Evolutionary conservation across 2,888 invertebrate genomes (phyloP).

Genomic region (Ochlodes sylvanus): DNA sequence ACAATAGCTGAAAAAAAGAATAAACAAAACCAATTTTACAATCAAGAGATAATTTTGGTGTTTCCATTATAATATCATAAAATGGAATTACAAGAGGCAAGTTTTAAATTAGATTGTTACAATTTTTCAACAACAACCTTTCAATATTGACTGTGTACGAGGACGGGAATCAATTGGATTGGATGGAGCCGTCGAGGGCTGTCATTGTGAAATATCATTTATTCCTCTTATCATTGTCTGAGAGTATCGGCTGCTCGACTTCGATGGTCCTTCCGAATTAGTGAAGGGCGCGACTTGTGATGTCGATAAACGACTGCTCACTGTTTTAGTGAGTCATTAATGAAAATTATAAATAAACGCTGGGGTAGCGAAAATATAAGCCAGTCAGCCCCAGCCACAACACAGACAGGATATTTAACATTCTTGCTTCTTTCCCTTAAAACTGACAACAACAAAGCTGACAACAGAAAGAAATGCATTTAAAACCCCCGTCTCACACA

Average conservation of each 20-base stretch:
- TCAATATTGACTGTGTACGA: slow-evolving; percentile 7
- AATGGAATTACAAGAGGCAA: not conserved
- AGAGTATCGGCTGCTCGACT: slow-evolving; percentile 62
- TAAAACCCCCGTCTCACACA: no score
- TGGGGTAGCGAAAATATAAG: no score
- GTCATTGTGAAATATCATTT: slow-evolving; percentile 68
- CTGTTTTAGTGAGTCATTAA: no score
- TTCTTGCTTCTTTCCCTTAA: no score
- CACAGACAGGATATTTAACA: no score
- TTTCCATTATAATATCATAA: not conserved
- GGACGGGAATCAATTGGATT: slow-evolving; percentile 44
- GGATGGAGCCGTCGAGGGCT: slow-evolving; percentile 50
- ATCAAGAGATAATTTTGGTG: not conserved
- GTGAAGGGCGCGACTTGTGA: slow-evolving; percentile 46
- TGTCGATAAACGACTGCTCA: slow-evolving; percentile 22
- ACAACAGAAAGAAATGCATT: no score
- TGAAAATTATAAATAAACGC: no score
- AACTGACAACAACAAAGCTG: no score
- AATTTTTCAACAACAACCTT: slow-evolving; percentile 10
- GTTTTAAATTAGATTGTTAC: slow-evolving; percentile 1
- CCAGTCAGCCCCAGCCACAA: no score
- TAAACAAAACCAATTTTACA: no score
- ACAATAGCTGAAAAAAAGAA: no score
- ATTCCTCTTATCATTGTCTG: slow-evolving; percentile 76
- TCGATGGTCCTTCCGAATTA: slow-evolving; percentile 45